These are phyloP conservation scores for Orthonevra nobilis DNA, from an alignment of 2,888 invertebrate genomes.

Conservation along the genomic window DNA sequence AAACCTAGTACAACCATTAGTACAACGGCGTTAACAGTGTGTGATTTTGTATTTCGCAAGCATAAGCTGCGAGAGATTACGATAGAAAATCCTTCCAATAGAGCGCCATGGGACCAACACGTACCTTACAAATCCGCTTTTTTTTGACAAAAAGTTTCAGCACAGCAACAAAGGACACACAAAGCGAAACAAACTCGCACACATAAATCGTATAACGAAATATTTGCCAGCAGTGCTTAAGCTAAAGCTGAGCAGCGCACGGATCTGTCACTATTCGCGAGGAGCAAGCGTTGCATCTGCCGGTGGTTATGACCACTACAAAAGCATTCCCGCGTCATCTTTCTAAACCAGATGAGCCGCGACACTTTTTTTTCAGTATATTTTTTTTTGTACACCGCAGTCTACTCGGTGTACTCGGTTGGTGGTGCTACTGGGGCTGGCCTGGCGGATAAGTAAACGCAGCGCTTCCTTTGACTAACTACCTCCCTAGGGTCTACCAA, in stretches of 20 bases:
- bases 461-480: constrained; percentile 69
- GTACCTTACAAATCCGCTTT: constrained; percentile 15
- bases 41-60: too few species aligned
- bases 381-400: neutral
- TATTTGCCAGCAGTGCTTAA: constrained; percentile 51
- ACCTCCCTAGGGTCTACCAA: constrained; percentile 52
- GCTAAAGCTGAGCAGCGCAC: constrained; percentile 28
- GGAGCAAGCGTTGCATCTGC: constrained; percentile 10
- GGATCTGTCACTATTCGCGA: constrained; percentile 32
- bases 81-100: constrained; percentile 30
- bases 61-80: constrained; percentile 30
- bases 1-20: too few species aligned
- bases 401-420: constrained; percentile 25
- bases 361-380: constrained; percentile 61
- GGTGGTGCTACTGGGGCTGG: constrained; percentile 31
- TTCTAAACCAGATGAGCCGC: constrained; percentile 62
- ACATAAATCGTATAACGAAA: constrained; percentile 65
- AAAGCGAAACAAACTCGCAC: constrained; percentile 44
- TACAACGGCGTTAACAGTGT: too few species aligned
- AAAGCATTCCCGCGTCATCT: constrained; percentile 63
- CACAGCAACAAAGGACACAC: neutral
- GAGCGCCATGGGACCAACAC: constrained; percentile 25
- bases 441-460: constrained; percentile 25
- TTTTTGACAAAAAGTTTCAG: constrained; percentile 43
- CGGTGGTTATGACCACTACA: constrained; percentile 48